A percentile compares a stretch with the other conserved stretches of the same genome.
phyloP scores from a whole-genome alignment of 2,888 invertebrate species.

The Tetanocera ferruginea region DNA sequence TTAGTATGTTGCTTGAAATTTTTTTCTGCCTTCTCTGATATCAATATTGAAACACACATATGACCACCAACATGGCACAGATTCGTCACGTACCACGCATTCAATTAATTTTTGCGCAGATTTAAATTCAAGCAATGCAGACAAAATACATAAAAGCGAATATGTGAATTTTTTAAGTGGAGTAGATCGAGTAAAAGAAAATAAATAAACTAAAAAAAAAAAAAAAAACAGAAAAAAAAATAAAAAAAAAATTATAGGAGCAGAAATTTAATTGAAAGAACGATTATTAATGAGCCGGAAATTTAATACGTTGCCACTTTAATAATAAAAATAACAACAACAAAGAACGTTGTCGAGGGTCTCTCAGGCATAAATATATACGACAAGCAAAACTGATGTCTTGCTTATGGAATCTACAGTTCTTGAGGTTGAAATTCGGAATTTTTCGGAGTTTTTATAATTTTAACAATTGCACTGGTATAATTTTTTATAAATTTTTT shows the following conservation, averaged over 20 bases:
- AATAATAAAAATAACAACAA: neutral
- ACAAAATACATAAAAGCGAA: neutral
- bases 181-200: neutral
- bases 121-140: conserved; percentile 12
- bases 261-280: conserved; percentile 18
- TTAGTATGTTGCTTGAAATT: neutral
- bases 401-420: too few relatives aligned
- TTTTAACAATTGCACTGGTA: too few relatives aligned
- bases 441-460: too few relatives aligned
- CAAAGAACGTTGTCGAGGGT: neutral
- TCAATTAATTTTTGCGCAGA: neutral
- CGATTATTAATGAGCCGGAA: conserved; percentile 28
- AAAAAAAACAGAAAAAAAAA: neutral
- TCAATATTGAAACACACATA: neutral
- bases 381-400: neutral
- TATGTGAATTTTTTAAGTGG: neutral
- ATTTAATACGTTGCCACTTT: conserved; percentile 13
- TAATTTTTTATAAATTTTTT: too few relatives aligned
- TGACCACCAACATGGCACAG: conserved; percentile 4
- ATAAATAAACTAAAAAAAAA: neutral
- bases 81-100: conserved; percentile 16
- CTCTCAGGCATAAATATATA: neutral
- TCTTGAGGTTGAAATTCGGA: too few relatives aligned
- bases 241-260: neutral
- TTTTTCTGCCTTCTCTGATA: neutral